Conservation (phyloP, 1,140 invertebrate genomes). For the Scaptomyza hsui region DNA sequence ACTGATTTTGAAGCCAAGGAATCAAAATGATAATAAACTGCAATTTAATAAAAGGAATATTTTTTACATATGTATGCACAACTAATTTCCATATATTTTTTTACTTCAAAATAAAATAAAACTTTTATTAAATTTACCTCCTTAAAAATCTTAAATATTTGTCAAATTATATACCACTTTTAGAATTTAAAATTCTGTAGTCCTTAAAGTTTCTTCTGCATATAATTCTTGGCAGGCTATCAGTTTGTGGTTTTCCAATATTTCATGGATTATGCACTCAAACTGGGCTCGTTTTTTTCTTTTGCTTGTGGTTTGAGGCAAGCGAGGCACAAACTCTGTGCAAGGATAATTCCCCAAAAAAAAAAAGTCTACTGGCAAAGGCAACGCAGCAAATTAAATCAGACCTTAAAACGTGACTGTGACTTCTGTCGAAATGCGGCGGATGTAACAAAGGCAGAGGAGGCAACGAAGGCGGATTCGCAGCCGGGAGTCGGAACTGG, state of each 20-base stretch:
- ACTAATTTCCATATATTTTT: too few relatives aligned
- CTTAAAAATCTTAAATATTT: too few relatives aligned
- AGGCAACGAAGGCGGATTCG: background rate
- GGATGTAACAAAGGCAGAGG: constrained; percentile 5
- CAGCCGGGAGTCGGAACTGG: constrained; percentile 1
- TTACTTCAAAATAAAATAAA: too few relatives aligned
- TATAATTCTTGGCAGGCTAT: background rate
- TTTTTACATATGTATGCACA: too few relatives aligned
- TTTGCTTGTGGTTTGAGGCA: background rate
- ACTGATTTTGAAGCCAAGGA: background rate
- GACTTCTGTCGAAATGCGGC: constrained; percentile 57
- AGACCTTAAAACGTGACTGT: constrained; percentile 67
- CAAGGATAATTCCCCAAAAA: constrained; percentile 1
- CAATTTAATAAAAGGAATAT: too few relatives aligned
- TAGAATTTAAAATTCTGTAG: background rate
- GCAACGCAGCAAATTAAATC: constrained; percentile 63
- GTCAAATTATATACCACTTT: background rate
- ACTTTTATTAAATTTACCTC: too few relatives aligned
- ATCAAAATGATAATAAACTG: background rate
- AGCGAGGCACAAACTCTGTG: background rate
- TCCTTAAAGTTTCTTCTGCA: background rate
- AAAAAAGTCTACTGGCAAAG: constrained; percentile 6
- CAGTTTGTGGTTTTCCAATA: background rate
- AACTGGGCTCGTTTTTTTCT: background rate
- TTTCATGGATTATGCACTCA: constrained; percentile 2